Conservation (phyloP, 2,113 vertebrate genomes). For the Oostethus manadensis region DNA sequence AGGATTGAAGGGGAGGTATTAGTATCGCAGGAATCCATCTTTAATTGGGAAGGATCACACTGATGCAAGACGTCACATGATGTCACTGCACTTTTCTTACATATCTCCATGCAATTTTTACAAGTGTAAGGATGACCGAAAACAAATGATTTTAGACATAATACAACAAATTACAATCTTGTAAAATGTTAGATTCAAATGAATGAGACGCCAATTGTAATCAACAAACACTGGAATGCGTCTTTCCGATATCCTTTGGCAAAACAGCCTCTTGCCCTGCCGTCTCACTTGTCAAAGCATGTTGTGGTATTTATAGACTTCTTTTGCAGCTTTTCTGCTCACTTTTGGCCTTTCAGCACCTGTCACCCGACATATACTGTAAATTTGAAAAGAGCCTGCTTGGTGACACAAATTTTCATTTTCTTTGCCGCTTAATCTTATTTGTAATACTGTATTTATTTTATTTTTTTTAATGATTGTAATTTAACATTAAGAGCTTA, state of each 20-base stretch:
- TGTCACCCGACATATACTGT: not conserved
- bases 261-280: constrained; percentile 55
- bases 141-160: not conserved
- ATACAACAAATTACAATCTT: constrained; percentile 1
- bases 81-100: constrained; percentile 3
- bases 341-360: constrained; percentile 18
- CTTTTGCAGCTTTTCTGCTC: constrained; percentile 50
- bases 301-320: constrained; percentile 72
- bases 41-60: constrained; percentile 12
- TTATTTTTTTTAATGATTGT: no score
- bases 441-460: no score
- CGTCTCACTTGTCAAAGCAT: constrained; percentile 69
- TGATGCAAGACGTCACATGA: constrained; percentile 5
- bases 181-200: constrained; percentile 17
- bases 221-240: constrained; percentile 46
- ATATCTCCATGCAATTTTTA: not conserved
- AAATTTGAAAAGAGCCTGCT: not conserved
- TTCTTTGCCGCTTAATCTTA: no score
- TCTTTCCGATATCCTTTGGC: constrained; percentile 60
- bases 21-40: constrained; percentile 20
- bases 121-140: not conserved
- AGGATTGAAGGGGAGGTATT: not conserved
- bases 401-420: not conserved
- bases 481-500: no score
- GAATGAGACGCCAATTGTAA: constrained; percentile 31